Conservation (phyloP, 2,888 invertebrate genomes). For the Bruchidius siliquastri region DNA sequence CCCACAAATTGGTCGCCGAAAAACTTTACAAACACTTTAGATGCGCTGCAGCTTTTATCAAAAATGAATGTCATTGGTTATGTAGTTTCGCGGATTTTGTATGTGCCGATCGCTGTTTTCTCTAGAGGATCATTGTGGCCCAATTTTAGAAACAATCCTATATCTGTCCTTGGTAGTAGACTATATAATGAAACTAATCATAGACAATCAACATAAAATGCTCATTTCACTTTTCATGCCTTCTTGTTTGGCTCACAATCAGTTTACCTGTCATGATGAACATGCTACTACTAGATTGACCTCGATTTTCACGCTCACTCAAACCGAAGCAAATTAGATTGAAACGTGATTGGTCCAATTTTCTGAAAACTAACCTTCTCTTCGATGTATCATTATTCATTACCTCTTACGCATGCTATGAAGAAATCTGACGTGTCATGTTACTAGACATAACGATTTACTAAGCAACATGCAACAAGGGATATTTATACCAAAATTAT, state of each 20-base stretch:
- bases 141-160: no score
- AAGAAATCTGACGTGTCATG: neutral
- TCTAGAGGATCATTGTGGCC: no score
- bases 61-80: no score
- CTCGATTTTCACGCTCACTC: neutral
- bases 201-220: no score
- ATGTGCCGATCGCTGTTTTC: no score
- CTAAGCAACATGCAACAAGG: neutral
- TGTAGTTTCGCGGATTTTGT: no score
- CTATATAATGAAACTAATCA: no score
- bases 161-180: no score
- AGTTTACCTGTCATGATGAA: neutral
- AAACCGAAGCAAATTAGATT: neutral
- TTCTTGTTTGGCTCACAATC: neutral
- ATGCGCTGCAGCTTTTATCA: no score
- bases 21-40: no score
- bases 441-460: neutral
- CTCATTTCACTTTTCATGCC: neutral
- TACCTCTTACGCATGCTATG: neutral
- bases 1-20: no score
- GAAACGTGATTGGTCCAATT: neutral
- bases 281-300: neutral
- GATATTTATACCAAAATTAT: no score
- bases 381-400: neutral
- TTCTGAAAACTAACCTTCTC: neutral